phyloP scores from a whole-genome alignment of 37 sponge, comb jelly and placozoan genomes.

The Haliclona indistincta region DNA sequence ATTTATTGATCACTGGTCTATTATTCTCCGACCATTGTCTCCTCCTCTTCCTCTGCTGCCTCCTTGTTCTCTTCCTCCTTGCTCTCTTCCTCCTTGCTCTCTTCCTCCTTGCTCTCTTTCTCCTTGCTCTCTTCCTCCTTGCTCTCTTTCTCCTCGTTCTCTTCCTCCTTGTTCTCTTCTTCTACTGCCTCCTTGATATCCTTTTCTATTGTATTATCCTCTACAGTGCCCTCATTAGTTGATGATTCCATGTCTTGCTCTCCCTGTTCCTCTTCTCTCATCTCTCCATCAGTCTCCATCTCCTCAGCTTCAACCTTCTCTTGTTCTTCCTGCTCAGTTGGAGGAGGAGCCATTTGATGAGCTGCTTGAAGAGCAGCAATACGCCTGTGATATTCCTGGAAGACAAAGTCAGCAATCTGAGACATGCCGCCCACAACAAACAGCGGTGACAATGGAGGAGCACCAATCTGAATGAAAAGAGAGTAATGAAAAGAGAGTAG shows the following conservation, averaged over 20 bases:
- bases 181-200: conserved; percentile 13
- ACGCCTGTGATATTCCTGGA: conserved; percentile 64
- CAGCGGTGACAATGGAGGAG: conserved; percentile 6
- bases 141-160: background rate
- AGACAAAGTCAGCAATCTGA: conserved; percentile 77
- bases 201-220: conserved; percentile 21
- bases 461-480: conserved; percentile 17
- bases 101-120: too few species aligned
- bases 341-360: conserved; percentile 13
- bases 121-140: background rate
- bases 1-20: too few species aligned
- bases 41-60: too few species aligned
- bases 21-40: too few species aligned
- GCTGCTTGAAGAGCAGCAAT: conserved; percentile 33
- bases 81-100: too few species aligned
- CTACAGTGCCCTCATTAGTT: background rate
- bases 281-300: background rate
- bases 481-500: background rate
- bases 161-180: conserved; percentile 2
- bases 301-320: conserved; percentile 4
- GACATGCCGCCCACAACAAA: conserved; percentile 74
- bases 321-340: conserved; percentile 3
- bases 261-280: conserved; percentile 10
- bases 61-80: too few species aligned
- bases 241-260: background rate